Percentiles rank a stretch among this genome's conserved stretches.
These are phyloP conservation scores for Lepidostoma basale DNA, from an alignment of 1,140 invertebrate species.

Conservation along the genomic window DNA sequence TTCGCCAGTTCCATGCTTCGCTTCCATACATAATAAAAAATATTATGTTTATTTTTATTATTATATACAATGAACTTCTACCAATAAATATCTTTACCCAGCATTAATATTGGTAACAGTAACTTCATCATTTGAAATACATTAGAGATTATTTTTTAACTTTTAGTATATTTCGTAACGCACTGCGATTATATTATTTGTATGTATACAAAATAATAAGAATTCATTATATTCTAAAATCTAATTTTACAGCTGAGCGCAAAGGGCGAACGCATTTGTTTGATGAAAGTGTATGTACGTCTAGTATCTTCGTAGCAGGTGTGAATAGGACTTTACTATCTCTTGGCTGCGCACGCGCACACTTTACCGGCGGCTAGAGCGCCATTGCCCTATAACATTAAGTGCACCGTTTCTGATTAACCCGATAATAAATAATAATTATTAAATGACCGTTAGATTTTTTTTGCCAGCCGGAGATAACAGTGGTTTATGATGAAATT, in stretches of 20 bases:
- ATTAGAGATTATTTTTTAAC: no score
- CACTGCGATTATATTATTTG: background rate
- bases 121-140: no score
- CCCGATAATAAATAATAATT: background rate
- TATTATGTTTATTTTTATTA: no score
- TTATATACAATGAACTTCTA: no score
- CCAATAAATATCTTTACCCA: no score
- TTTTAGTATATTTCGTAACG: no score
- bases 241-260: background rate
- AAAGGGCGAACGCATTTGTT: background rate
- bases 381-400: background rate
- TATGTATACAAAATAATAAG: background rate
- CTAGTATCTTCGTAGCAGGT: no score
- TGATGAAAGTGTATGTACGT: background rate
- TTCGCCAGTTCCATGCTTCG: no score
- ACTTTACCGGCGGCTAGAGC: background rate
- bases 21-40: no score
- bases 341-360: slow-evolving; percentile 14
- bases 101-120: no score
- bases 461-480: slow-evolving; percentile 13
- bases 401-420: slow-evolving; percentile 4
- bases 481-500: slow-evolving; percentile 6
- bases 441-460: background rate
- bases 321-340: no score
- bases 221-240: background rate